Evolutionary conservation across 1,140 invertebrate species (phyloP).

Genomic region (Aleiodes sp.): DNA sequence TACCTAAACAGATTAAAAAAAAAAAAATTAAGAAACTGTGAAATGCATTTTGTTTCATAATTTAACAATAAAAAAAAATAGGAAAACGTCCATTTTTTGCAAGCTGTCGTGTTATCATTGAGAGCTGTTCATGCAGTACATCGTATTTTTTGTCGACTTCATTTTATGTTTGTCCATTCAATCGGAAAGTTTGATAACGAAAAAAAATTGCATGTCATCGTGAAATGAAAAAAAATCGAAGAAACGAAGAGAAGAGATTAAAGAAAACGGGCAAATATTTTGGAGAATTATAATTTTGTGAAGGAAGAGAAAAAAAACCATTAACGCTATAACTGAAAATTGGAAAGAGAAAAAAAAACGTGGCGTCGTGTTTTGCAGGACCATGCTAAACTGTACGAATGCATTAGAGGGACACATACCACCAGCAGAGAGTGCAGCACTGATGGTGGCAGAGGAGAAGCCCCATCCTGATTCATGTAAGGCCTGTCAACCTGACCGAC

Average conservation of each 20-base stretch:
- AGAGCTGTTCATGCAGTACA: slow-evolving; percentile 21
- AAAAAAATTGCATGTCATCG: slow-evolving; percentile 40
- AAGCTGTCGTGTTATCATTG: background rate
- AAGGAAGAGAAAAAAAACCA: slow-evolving; percentile 56
- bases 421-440: slow-evolving; percentile 76
- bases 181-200: slow-evolving; percentile 1
- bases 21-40: slow-evolving; percentile 62
- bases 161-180: background rate
- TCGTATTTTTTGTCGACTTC: background rate
- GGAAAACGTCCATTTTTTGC: background rate
- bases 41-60: slow-evolving; percentile 42
- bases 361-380: slow-evolving; percentile 76
- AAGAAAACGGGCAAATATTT: no score
- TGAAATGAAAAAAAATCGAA: slow-evolving; percentile 41
- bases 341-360: slow-evolving; percentile 37
- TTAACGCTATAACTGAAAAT: slow-evolving; percentile 67
- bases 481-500: slow-evolving; percentile 54
- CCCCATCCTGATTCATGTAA: slow-evolving; percentile 84
- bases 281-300: no score
- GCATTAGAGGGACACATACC: slow-evolving; percentile 81
- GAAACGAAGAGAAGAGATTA: background rate
- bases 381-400: slow-evolving; percentile 88
- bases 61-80: background rate
- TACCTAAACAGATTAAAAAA: no score
- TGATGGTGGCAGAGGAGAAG: slow-evolving; percentile 82